phyloP scores from a whole-genome alignment of 1,140 invertebrate genomes.

The Drosophila nikananu region DNA sequence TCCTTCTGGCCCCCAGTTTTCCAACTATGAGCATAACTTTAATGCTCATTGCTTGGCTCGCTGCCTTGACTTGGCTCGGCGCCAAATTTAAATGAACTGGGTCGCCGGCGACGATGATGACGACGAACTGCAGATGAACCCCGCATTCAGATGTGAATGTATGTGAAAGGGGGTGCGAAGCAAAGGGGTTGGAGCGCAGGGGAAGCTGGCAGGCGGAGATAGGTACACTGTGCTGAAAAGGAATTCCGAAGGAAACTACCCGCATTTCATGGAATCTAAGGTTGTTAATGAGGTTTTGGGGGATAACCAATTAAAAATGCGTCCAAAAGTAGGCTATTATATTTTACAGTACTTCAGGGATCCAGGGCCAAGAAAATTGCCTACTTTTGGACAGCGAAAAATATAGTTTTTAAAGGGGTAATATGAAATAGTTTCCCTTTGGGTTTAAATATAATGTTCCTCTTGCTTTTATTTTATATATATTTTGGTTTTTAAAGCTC shows the following conservation, averaged over 20 bases:
- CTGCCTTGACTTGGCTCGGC: slow-evolving; percentile 55
- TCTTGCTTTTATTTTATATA: too few species aligned
- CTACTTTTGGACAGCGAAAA: too few species aligned
- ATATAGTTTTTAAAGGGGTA: background rate
- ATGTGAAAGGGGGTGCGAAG: background rate
- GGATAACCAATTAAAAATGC: background rate
- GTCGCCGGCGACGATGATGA: slow-evolving; percentile 43
- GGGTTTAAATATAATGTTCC: too few species aligned
- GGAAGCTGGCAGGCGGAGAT: slow-evolving; percentile 11
- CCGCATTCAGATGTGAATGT: slow-evolving; percentile 32
- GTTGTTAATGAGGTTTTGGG: background rate
- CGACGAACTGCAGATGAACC: slow-evolving; percentile 39
- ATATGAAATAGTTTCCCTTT: too few species aligned
- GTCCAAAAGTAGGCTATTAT: background rate
- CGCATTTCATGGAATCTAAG: background rate
- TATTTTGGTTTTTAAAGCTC: too few species aligned
- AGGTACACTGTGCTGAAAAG: slow-evolving; percentile 12
- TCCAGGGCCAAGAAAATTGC: too few species aligned
- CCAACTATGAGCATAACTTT: slow-evolving; percentile 75
- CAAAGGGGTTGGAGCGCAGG: slow-evolving; percentile 6
- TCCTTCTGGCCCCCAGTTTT: slow-evolving; percentile 14
- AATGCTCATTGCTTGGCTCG: slow-evolving; percentile 72
- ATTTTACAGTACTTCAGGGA: background rate
- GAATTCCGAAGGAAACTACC: background rate
- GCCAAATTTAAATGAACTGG: slow-evolving; percentile 82